Evolutionary conservation across 2,888 invertebrate genomes (phyloP).

Genomic region (Cantharis rustica): DNA sequence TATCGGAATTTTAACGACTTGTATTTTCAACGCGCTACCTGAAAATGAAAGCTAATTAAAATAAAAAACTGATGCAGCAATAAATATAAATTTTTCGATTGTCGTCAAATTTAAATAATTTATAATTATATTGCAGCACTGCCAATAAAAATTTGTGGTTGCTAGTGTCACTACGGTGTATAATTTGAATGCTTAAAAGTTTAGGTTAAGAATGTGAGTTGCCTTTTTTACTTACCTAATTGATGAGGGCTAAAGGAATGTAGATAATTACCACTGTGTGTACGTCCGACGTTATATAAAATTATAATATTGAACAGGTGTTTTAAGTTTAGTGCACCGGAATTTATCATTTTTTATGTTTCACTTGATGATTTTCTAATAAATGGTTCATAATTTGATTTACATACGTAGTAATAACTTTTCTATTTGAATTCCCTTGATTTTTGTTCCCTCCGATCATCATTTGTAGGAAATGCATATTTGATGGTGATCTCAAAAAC

Average conservation of each 20-base stretch:
- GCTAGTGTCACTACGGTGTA: neutral
- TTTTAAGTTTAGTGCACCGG: slow-evolving; percentile 9
- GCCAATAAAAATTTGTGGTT: neutral
- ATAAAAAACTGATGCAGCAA: neutral
- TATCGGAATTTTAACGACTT: slow-evolving; percentile 5
- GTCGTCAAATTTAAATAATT: neutral
- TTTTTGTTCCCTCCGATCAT: neutral
- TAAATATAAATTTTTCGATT: neutral
- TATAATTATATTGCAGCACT: neutral
- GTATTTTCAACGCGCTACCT: neutral
- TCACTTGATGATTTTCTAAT: slow-evolving; percentile 1
- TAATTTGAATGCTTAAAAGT: neutral
- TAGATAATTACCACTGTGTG: slow-evolving; percentile 38
- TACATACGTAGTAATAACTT: neutral
- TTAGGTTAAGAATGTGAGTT: slow-evolving; percentile 24
- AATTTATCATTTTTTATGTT: slow-evolving; percentile 8
- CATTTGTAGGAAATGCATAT: neutral
- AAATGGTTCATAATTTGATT: neutral
- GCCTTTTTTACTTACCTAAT: slow-evolving; percentile 37
- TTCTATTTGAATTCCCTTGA: neutral
- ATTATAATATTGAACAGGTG: slow-evolving; percentile 27
- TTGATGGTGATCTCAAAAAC: neutral
- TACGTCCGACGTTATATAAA: slow-evolving; percentile 25
- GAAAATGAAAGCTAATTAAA: neutral
- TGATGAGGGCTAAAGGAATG: slow-evolving; percentile 41